A percentile compares a stretch with the other conserved stretches of the same genome.
These are phyloP conservation scores for Laticauda laticaudata DNA, from an alignment of 2,113 vertebrate genomes.

Conservation along the genomic window DNA sequence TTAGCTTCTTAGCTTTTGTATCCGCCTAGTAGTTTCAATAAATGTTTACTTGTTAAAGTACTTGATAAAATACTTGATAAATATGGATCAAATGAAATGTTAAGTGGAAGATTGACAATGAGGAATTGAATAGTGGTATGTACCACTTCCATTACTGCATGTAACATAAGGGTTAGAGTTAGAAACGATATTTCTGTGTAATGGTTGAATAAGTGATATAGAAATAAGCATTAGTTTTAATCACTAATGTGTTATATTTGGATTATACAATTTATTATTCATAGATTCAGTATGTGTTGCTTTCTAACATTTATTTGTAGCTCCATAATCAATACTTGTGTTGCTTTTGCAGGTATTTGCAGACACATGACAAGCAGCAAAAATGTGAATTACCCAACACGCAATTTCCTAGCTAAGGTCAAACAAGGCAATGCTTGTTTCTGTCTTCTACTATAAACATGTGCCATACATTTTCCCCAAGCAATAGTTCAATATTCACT, in stretches of 20 bases:
- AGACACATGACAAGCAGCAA: neutral
- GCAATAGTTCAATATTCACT: neutral
- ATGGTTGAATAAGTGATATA: neutral
- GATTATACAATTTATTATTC: neutral
- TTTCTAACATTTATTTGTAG: neutral
- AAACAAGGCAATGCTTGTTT: neutral
- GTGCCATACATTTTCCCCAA: neutral
- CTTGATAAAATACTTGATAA: neutral
- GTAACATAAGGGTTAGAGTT: neutral
- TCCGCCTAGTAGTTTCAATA: neutral
- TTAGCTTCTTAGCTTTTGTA: neutral
- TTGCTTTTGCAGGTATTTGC: neutral
- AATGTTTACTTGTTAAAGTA: neutral
- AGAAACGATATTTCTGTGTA: neutral
- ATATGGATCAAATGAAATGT: too few species aligned
- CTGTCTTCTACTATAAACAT: neutral
- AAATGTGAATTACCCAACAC: neutral
- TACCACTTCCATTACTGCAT: neutral
- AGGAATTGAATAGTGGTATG: neutral
- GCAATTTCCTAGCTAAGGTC: neutral
- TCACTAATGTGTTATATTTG: neutral
- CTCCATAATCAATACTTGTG: neutral
- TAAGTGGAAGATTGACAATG: neutral
- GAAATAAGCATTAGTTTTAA: neutral
- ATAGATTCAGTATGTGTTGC: neutral